phyloP scores from a whole-genome alignment of 1,140 invertebrate genomes.

The Atta colombica region DNA sequence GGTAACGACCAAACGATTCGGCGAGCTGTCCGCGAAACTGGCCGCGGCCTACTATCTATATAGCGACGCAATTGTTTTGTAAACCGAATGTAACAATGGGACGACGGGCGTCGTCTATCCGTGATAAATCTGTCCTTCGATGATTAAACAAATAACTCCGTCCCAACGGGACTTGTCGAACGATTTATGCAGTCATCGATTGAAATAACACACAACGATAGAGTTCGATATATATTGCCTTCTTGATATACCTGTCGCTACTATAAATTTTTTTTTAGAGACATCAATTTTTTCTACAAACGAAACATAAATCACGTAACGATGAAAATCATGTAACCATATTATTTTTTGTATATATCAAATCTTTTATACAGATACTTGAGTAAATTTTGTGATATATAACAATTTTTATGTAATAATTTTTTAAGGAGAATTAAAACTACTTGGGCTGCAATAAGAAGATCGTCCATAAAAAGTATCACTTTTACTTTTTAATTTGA shows the following conservation, averaged over 20 bases:
- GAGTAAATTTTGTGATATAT: no score
- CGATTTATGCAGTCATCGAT: constrained; percentile 41
- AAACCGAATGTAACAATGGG: constrained; percentile 43
- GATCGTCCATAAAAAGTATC: no score
- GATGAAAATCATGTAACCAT: not conserved
- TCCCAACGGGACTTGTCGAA: constrained; percentile 6
- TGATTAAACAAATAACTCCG: constrained; percentile 55
- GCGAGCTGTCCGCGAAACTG: constrained; percentile 40
- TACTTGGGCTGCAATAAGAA: no score
- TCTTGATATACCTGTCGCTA: not conserved
- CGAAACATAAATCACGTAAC: not conserved
- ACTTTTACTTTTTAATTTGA: no score
- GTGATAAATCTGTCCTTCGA: constrained; percentile 58
- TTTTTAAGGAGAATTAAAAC: no score
- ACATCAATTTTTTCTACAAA: no score
- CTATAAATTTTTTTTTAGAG: not conserved
- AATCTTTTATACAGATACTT: no score
- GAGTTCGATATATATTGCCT: not conserved
- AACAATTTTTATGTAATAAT: no score
- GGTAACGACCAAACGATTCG: constrained; percentile 48
- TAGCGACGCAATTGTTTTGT: constrained; percentile 32
- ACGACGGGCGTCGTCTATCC: constrained; percentile 41
- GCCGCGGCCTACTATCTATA: not conserved
- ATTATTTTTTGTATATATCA: no score
- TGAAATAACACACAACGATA: constrained; percentile 3